Percentiles rank a stretch among this genome's conserved stretches.
Conservation (phyloP, 2,888 invertebrate genomes). For the Heliconius cydno region DNA sequence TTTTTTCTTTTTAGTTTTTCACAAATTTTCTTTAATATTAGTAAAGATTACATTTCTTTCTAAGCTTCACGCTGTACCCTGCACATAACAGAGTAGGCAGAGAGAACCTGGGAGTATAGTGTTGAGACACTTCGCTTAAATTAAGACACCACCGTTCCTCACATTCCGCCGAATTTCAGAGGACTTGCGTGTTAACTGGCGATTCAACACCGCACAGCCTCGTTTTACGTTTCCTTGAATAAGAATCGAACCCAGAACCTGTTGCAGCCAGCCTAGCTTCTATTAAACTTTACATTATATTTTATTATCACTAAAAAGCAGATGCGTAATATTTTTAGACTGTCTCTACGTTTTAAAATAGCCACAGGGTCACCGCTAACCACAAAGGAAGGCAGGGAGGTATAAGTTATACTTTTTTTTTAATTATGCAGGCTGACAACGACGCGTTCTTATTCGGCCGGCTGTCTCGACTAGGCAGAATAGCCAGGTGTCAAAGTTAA, state of each 20-base stretch:
- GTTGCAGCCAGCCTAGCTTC: no score
- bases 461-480: slow-evolving; percentile 65
- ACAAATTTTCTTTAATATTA: slow-evolving; percentile 2
- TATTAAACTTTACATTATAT: slow-evolving; percentile 6
- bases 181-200: no score
- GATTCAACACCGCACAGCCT: no score
- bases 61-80: no score
- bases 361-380: slow-evolving; percentile 50
- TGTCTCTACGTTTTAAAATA: slow-evolving; percentile 54
- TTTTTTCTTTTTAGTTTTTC: background rate
- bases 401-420: slow-evolving; percentile 47
- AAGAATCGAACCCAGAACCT: no score
- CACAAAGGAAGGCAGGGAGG: slow-evolving; percentile 56
- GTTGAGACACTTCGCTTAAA: no score
- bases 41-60: background rate
- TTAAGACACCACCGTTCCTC: no score
- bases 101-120: no score
- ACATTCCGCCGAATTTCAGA: no score
- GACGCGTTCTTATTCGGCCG: slow-evolving; percentile 59
- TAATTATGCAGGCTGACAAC: slow-evolving; percentile 57
- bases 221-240: no score
- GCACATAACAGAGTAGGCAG: no score
- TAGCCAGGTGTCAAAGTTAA: slow-evolving; percentile 74
- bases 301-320: slow-evolving; percentile 39
- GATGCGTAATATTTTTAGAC: slow-evolving; percentile 52